Conservation (phyloP, 2,113 vertebrate species). For the Lathamus discolor region DNA sequence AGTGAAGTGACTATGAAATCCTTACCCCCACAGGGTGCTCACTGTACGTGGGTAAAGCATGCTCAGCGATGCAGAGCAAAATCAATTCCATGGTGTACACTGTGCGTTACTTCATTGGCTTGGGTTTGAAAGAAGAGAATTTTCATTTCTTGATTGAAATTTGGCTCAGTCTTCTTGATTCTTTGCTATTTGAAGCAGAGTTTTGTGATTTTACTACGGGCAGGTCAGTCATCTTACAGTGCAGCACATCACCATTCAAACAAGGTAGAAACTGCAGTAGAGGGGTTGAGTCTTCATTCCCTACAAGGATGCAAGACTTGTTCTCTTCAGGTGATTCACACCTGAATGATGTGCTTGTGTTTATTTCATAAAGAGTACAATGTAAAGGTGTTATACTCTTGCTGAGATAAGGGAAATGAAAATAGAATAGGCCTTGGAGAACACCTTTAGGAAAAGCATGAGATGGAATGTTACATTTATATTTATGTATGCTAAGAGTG, state of each 20-base stretch:
- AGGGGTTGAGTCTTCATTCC: not conserved
- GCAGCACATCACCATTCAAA: not conserved
- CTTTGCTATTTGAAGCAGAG: not conserved
- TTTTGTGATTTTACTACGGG: not conserved
- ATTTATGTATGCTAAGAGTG: not conserved
- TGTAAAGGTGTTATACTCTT: not conserved
- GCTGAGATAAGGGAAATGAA: not conserved
- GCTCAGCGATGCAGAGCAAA: not conserved
- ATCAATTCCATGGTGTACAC: not conserved
- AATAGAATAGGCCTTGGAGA: not conserved
- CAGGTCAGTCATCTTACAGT: not conserved
- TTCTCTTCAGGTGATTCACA: not conserved
- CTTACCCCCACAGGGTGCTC: rapidly evolving
- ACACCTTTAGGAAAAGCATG: not conserved
- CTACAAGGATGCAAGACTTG: not conserved
- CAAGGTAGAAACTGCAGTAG: not conserved
- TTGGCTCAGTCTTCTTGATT: not conserved
- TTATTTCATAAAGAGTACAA: not conserved
- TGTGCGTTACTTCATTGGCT: not conserved
- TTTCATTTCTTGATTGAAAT: not conserved
- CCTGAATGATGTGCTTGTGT: not conserved
- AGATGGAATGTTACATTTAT: not conserved
- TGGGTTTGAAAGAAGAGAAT: not conserved
- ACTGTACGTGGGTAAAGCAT: rapidly evolving
- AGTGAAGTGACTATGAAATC: not conserved